phyloP scores from a whole-genome alignment of 2,113 vertebrate genomes.

The Caloenas nicobarica region DNA sequence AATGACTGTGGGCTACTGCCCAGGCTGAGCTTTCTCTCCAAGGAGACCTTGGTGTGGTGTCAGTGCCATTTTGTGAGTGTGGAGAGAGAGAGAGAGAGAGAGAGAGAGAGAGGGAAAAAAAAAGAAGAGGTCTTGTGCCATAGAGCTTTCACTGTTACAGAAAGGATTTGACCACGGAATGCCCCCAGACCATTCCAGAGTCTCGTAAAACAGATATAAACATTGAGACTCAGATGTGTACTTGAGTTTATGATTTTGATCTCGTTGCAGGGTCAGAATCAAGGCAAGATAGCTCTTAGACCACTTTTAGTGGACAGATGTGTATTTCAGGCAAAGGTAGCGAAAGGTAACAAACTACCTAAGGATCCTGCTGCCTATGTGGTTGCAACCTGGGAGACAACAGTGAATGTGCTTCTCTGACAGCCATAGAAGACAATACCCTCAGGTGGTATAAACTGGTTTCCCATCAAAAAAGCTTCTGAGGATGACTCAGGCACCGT shows the following conservation, averaged over 20 bases:
- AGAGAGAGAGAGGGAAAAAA: too few species aligned
- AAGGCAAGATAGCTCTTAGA: not conserved
- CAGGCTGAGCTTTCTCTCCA: not conserved
- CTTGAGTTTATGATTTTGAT: not conserved
- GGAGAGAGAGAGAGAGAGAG: not conserved
- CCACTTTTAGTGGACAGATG: not conserved
- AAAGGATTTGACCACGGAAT: not conserved
- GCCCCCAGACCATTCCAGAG: not conserved
- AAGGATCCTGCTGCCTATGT: not conserved
- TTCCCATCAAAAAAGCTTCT: not conserved
- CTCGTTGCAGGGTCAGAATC: not conserved
- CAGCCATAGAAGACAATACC: not conserved
- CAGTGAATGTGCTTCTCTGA: not conserved
- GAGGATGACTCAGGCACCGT: not conserved
- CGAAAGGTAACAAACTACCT: not conserved
- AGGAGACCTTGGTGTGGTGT: not conserved
- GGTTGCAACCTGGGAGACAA: not conserved
- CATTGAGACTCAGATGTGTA: rapidly evolving
- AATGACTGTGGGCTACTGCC: not conserved
- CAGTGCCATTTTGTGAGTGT: not conserved
- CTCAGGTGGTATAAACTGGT: not conserved
- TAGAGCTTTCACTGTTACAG: not conserved
- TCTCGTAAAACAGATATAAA: not conserved
- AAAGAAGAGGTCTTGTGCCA: not conserved
- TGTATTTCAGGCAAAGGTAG: not conserved